Evolutionary conservation across 2,797 vertebrate genomes (phyloP), one percentile per base, ranked within the genome.

Genomic region (Alauda arvensis): DNA sequence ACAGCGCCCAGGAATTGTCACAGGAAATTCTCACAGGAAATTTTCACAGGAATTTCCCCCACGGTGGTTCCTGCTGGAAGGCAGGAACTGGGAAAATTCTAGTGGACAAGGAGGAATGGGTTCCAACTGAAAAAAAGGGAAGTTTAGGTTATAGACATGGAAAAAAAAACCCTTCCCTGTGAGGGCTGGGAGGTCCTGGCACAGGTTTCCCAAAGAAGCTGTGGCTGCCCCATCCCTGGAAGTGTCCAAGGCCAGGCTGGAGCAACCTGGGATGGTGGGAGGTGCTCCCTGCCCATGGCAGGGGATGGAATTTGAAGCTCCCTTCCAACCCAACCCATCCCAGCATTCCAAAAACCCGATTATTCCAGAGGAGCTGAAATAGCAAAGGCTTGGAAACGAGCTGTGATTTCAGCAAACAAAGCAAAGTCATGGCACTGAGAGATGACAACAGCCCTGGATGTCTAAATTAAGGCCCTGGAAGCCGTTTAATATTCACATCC

Each of bases 401-500:
- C 87, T 91, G 34, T 3, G 74, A 40, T 96, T 94, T 75, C 20
- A 91, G 88, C 90, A 88, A 95, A 74, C 28, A 63, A 93, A 90
- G 66, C 76, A 23, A 55, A 94, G 82, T 85, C 61, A 59, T 43
- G 60, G 91, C 72, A 53, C 87, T 80, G 91, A 87, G 83, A 69
- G 85, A 93, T 87, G 92, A 92, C 90, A 83, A 61, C 76, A 88
- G 84, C 77, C 55, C 90, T 76, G 90, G 67, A 95, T 88, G 78
- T 94, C 88, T 94, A 92, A 94, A 96, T 95, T 93, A 95, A 95
- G 90, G 46, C 28, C 46, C 34, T 87, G 84, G 92, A 92, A 87
- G 28, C 9, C 94, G 79, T 95, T 95, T 91, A 94, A 93, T 89
- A 89, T 87, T 77, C 88, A 91, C 56, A 60, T 37, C 79, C 78